Evolutionary conservation across 1,140 invertebrate species (phyloP).

Genomic region (Dendroctonus valens): DNA sequence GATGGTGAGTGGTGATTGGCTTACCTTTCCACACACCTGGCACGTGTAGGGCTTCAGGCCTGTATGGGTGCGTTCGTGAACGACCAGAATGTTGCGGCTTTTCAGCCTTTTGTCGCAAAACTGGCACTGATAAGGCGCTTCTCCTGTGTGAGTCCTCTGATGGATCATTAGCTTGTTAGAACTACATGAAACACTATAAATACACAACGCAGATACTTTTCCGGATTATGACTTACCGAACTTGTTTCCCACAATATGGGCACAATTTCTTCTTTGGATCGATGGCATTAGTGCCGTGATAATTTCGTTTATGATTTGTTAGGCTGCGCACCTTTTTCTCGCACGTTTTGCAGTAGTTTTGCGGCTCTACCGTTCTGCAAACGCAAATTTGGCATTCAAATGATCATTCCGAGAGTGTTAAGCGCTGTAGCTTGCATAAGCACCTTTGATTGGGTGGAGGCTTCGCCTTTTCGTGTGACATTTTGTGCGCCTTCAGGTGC

Average conservation of each 20-base stretch:
- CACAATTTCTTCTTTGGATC: slow-evolving; percentile 18
- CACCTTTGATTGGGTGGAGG: not conserved
- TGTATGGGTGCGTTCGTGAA: slow-evolving; percentile 43
- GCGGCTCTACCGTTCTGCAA: too few relatives aligned
- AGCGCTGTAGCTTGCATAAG: too few relatives aligned
- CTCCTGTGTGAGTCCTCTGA: slow-evolving; percentile 34
- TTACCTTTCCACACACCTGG: slow-evolving; percentile 37
- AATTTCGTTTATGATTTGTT: not conserved
- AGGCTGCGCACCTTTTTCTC: slow-evolving; percentile 23
- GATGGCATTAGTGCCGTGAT: too few relatives aligned
- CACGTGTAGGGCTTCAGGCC: slow-evolving; percentile 25
- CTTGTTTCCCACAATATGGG: slow-evolving; percentile 33
- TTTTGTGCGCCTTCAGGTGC: slow-evolving; percentile 21
- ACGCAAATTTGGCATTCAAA: too few relatives aligned
- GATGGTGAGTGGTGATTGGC: not conserved
- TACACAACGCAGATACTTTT: slow-evolving; percentile 22
- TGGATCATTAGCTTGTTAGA: slow-evolving; percentile 18
- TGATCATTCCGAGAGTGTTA: too few relatives aligned
- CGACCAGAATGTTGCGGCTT: slow-evolving; percentile 35
- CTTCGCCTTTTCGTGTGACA: slow-evolving; percentile 11
- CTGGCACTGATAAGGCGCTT: slow-evolving; percentile 31
- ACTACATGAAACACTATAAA: slow-evolving; percentile 21
- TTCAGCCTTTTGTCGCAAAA: slow-evolving; percentile 42
- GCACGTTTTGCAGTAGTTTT: slow-evolving; percentile 7
- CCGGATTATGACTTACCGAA: slow-evolving; percentile 29